phyloP scores from a whole-genome alignment of 2,888 invertebrate species.

The Pachliopta kotzebuea region DNA sequence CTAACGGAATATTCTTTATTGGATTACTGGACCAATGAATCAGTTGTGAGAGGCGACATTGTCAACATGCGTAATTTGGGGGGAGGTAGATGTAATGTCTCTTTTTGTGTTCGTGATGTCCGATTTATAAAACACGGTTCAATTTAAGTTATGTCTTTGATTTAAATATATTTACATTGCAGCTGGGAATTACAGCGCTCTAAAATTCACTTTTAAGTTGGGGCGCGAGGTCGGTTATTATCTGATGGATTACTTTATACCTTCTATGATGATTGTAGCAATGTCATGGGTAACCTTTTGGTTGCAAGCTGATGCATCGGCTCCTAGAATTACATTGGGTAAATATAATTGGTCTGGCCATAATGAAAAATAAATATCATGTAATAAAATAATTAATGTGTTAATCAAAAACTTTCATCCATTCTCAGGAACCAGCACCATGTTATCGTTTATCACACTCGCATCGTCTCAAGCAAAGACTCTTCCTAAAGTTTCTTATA shows the following conservation, averaged over 20 bases:
- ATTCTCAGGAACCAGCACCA: constrained; percentile 88
- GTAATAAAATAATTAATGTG: not conserved
- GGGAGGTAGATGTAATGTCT: constrained; percentile 82
- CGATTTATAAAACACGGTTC: constrained; percentile 14
- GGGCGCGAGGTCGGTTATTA: constrained; percentile 92
- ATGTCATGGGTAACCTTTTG: constrained; percentile 95
- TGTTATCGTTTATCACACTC: constrained; percentile 92
- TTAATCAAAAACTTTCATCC: not conserved
- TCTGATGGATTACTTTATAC: constrained; percentile 93
- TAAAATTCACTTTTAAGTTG: constrained; percentile 89
- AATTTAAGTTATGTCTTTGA: constrained; percentile 8
- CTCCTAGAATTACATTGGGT: constrained; percentile 91
- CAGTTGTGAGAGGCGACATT: constrained; percentile 84
- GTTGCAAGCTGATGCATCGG: constrained; percentile 92
- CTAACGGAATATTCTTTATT: constrained; percentile 89
- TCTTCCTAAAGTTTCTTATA: constrained; percentile 93
- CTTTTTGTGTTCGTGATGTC: constrained; percentile 43
- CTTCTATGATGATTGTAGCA: constrained; percentile 91
- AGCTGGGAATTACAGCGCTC: constrained; percentile 91
- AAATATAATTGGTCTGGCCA: constrained; percentile 35
- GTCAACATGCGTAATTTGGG: constrained; percentile 83
- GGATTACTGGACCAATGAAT: constrained; percentile 85
- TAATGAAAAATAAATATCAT: not conserved
- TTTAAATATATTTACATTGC: constrained; percentile 35
- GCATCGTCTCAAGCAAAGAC: constrained; percentile 92